Base-by-base conservation (phyloP, 2,888 invertebrate species). In the Gastrophysa polygoni region DNA sequence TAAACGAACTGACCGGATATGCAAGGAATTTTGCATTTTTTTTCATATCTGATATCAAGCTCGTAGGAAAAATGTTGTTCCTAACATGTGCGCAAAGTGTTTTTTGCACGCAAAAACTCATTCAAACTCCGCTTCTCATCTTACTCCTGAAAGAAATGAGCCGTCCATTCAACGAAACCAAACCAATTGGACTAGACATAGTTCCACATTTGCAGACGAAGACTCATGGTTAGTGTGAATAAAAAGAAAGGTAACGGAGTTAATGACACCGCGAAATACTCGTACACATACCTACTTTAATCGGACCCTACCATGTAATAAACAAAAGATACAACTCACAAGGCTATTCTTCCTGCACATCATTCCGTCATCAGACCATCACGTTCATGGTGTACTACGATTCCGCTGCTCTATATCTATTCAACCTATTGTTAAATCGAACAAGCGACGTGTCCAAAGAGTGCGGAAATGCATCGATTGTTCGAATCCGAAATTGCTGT, bases 341-440 rank as follows among this genome's bases (percentile, higher is more conserved):
- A 63, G 61, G 55, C 61, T 46, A 64, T 64, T 64, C 64, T 61
- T 64, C 64, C 61, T 64, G 61, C 51, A 38, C 38, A 38, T 11
- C 38, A 38, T 38, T 10, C 6, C 29, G 10, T 7, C 24, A 24
- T 24, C 7, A 24, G 24, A 24, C 63, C 57, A 64, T 60, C 59
- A 43, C 47, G 56, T 43, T 43, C 55, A 58, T 43, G 38, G 54
- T 54, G 16, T 43, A 43, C 43, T 29, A 57, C 49, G 48, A 55
- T 61, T 65, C 58, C 52, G 52, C 57, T 55, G 64, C 62, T 67
- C 67, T 57, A 64, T 60, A 64, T 67, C 58, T 29, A 46, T 63
- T 56, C 57, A 47, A 56, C 38, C 67, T n/a, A 64, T 67, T 67
- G 67, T 67, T 62, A 24, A 57, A 64, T 64, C 56, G 57, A 55